phyloP scores from a whole-genome alignment of 2,113 vertebrate species.

The Chaetodon auriga region DNA sequence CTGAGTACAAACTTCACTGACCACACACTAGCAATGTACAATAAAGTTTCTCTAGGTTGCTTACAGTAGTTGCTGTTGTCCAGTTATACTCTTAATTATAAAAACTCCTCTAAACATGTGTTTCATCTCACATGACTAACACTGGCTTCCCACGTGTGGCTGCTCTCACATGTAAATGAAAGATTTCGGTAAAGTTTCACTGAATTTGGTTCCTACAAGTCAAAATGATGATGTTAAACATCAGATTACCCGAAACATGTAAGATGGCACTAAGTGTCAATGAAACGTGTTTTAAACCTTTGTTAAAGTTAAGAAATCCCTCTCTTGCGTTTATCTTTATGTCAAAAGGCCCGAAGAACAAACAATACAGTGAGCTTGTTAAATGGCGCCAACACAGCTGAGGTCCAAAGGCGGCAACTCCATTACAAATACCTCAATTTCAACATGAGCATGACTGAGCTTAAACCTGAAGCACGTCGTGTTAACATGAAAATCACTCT shows the following conservation, averaged over 20 bases:
- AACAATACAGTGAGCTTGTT: background rate
- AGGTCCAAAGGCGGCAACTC: background rate
- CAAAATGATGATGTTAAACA: background rate
- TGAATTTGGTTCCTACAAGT: background rate
- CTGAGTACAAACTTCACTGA: too few species aligned
- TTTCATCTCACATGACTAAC: background rate
- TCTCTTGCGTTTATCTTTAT: rapidly evolving
- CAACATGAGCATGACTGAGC: rapidly evolving
- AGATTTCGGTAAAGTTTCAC: background rate
- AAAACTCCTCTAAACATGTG: background rate
- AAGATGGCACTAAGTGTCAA: rapidly evolving
- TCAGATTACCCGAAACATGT: rapidly evolving
- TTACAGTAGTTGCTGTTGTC: too few species aligned
- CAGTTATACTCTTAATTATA: too few species aligned
- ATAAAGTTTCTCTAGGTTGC: too few species aligned
- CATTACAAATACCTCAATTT: rapidly evolving
- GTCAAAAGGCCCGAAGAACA: background rate
- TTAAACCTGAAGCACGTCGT: rapidly evolving
- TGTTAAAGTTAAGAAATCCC: rapidly evolving
- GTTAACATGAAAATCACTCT: rapidly evolving
- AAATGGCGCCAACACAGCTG: constrained; percentile 41
- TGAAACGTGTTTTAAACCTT: too few species aligned
- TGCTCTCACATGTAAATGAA: background rate
- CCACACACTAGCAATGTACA: too few species aligned
- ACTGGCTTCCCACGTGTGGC: too few species aligned